A percentile compares a stretch with the other conserved stretches of the same genome.
Evolutionary conservation across 2,797 vertebrate genomes (phyloP).

Genomic region (Tangara arthus): DNA sequence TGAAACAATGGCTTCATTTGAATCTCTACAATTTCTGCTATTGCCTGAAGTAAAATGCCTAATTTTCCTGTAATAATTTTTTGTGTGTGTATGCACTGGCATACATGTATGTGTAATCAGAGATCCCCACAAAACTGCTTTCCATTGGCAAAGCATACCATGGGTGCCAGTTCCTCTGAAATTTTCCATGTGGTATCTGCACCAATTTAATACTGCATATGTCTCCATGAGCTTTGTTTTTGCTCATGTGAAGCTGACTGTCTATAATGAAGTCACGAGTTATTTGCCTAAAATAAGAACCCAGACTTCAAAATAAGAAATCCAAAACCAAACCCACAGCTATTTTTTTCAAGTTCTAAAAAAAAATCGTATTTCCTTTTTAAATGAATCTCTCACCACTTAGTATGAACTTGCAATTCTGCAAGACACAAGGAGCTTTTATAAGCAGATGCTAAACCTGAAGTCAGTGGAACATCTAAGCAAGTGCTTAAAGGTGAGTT

Average conservation of each 20-base stretch:
- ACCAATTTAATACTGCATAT: not conserved
- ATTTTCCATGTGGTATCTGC: conserved; percentile 11
- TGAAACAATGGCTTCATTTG: not conserved
- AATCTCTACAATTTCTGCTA: not conserved
- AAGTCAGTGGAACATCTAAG: not conserved
- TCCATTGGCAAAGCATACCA: not conserved
- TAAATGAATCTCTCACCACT: conserved; percentile 3
- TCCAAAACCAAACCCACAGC: conserved; percentile 17
- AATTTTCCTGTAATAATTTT: not conserved
- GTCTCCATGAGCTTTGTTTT: conserved; percentile 9
- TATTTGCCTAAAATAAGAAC: conserved; percentile 44
- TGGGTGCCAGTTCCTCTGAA: not conserved
- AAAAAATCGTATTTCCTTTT: not conserved
- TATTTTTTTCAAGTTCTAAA: conserved; percentile 23
- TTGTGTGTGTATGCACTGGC: not conserved
- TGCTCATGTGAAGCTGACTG: conserved; percentile 5
- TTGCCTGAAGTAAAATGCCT: not conserved
- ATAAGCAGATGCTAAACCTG: not conserved
- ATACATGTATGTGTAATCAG: not conserved
- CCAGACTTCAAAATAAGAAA: conserved; percentile 43
- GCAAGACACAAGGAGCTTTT: not conserved
- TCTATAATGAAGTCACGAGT: conserved; percentile 21
- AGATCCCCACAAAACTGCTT: not conserved
- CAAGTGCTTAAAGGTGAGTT: not conserved
- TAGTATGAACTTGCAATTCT: not conserved